Base-by-base conservation (phyloP, 2,113 vertebrate species). In the Chrysemys picta region DNA sequence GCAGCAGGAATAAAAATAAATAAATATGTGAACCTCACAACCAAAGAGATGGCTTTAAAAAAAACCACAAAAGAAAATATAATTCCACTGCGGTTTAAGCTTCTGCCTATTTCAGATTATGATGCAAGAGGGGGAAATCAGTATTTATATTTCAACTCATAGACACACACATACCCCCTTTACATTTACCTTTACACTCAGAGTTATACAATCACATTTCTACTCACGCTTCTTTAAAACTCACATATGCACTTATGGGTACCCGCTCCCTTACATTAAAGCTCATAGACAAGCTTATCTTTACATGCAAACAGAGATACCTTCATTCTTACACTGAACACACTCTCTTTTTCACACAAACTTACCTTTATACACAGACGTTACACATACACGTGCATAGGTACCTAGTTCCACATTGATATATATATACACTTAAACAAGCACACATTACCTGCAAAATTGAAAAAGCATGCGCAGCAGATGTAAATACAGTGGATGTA, bases 1-100 rank as follows among this genome's bases (percentile, higher is more conserved):
- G 95, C n/a, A 96, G 83, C 47, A 87, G 82, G 54, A 88, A 82
- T 85, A 85, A 52, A 84, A 86, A 92, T 69, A 95, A 90, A 47
- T 10, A 85, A 90, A 13, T 78, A 90, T 89, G 11, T 27, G 75
- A 83, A 80, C 85, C 56, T 93, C 78, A 38, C 78, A 95, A 92
- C 3, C 0, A 1, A 57, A 91, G 49, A 85, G 69, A 31, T 0
- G 0, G 21, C 3, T 57, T 87, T 57, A 89, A 47, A 45, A 82
- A 95, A 95, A 85, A n/a, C 10, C 42, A 10, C 80, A 88, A 94
- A 87, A 95, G 59, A 89, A 93, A 86, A 87, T 16, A 79, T 79
- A 89, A 89, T 95, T 89, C 14, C 5, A 13, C 13, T 80, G 85
- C 45, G 4, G 93, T 87, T 91, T 93, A 91, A 94, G 82, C 80